phyloP scores from a whole-genome alignment of 2,113 vertebrate species.

The Capra hircus region DNA sequence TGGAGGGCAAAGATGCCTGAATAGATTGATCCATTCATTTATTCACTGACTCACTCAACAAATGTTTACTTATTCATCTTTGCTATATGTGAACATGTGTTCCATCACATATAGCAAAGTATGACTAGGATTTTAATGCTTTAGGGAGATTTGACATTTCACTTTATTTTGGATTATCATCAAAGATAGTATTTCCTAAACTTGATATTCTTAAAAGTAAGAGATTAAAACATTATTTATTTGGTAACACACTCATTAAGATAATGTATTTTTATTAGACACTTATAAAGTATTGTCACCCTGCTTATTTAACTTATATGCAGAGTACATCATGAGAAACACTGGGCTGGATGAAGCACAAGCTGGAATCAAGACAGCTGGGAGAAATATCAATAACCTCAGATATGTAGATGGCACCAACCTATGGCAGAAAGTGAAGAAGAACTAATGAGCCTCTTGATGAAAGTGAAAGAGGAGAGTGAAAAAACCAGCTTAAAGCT shows the following conservation, averaged over 20 bases:
- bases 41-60: not conserved
- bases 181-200: not conserved
- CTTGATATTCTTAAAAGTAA: not conserved
- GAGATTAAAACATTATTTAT: not conserved
- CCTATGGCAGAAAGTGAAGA: not conserved
- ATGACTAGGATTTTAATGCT: not conserved
- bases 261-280: not conserved
- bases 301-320: not conserved
- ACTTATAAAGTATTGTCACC: not conserved
- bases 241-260: not conserved
- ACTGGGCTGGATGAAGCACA: not conserved
- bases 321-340: not conserved
- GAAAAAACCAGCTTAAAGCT: not conserved
- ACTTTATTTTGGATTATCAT: not conserved
- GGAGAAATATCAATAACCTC: not conserved
- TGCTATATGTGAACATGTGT: not conserved
- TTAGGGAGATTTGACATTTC: not conserved
- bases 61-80: not conserved
- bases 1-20: not conserved
- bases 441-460: not conserved
- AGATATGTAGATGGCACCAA: not conserved
- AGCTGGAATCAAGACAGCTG: not conserved
- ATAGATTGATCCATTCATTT: not conserved
- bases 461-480: not conserved
- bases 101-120: not conserved